Conservation (phyloP, 2,113 vertebrate genomes). For the Ctenomys sociabilis region DNA sequence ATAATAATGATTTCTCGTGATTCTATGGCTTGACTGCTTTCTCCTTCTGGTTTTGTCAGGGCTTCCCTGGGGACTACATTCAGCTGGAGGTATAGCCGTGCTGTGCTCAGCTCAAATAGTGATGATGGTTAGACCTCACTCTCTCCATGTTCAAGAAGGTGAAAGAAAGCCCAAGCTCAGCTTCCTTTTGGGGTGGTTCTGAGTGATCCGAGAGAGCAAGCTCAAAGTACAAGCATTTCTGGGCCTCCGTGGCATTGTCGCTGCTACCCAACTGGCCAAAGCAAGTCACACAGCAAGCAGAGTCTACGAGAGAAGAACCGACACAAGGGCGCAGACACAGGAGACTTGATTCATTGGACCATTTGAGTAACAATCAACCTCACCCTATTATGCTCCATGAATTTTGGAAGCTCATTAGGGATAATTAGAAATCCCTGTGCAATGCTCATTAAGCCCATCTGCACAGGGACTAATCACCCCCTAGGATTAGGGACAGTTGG, state of each 20-base stretch:
- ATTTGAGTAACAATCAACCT: conserved; percentile 57
- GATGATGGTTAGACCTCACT: background rate
- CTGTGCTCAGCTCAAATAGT: background rate
- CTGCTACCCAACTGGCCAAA: background rate
- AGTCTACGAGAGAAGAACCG: background rate
- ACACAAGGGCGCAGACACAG: background rate
- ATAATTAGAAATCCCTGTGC: conserved; percentile 69
- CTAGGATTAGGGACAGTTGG: conserved; percentile 23
- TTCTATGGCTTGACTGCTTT: background rate
- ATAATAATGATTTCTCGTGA: background rate
- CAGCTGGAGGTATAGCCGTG: background rate
- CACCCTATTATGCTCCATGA: conserved; percentile 53
- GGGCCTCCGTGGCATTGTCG: background rate
- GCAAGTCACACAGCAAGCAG: conserved; percentile 4
- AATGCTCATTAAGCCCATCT: conserved; percentile 67
- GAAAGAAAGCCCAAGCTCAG: background rate
- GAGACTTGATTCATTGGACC: conserved; percentile 59
- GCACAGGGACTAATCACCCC: conserved; percentile 57
- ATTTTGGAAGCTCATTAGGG: conserved; percentile 75
- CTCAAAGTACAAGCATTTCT: background rate
- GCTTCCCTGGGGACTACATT: background rate
- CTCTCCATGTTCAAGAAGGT: background rate
- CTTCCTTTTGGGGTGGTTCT: background rate
- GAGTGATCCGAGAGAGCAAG: background rate
- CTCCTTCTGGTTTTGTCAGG: conserved; percentile 7